These are phyloP conservation scores for Myotis pilosus DNA, from an alignment of 2,797 vertebrate species.

Conservation along the genomic window DNA sequence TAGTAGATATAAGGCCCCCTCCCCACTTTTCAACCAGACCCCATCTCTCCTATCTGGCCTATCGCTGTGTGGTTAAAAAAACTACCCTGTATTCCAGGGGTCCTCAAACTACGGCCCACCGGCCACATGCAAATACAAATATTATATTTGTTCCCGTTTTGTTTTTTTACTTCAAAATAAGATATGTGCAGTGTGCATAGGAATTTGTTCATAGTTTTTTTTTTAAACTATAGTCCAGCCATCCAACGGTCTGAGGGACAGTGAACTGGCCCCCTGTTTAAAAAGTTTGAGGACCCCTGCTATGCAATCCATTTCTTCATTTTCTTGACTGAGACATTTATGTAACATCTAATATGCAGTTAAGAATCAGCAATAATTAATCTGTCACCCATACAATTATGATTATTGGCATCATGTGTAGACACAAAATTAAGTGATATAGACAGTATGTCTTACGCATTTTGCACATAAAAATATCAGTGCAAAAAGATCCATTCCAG, in stretches of 20 bases:
- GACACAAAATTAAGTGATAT: background rate
- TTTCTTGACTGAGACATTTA: slow-evolving; percentile 17
- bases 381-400: background rate
- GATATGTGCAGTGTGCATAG: too few species aligned
- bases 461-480: slow-evolving; percentile 8
- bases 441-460: background rate
- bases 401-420: background rate
- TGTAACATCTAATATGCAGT: background rate
- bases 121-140: too few species aligned
- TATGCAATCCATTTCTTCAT: background rate
- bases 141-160: too few species aligned
- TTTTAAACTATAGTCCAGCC: too few species aligned
- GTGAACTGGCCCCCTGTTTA: too few species aligned
- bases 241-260: too few species aligned
- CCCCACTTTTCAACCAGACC: background rate
- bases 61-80: background rate
- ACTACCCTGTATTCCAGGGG: background rate
- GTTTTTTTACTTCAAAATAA: too few species aligned
- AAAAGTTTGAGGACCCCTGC: too few species aligned
- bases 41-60: background rate
- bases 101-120: too few species aligned
- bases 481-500: background rate
- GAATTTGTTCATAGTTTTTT: too few species aligned
- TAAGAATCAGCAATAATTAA: slow-evolving; percentile 16
- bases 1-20: background rate